Conservation (phyloP, 92 coral and sea anemone species). For the Micromussa lordhowensis region DNA sequence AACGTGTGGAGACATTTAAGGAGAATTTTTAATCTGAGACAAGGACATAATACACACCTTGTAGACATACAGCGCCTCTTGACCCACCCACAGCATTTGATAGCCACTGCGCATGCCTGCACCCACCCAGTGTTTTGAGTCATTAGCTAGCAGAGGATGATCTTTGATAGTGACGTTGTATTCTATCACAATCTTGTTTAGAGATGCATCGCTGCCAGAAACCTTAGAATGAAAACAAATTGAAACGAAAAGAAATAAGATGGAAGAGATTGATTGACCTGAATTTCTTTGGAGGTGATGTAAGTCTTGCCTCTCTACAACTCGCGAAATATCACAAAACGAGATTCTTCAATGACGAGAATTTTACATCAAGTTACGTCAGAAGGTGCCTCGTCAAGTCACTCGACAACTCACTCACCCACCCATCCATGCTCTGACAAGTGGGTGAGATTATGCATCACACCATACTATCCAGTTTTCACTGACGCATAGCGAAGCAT, state of each 20-base stretch:
- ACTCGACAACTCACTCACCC: not conserved
- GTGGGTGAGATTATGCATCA: not conserved
- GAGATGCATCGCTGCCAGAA: constrained; percentile 33
- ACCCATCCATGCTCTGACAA: not conserved
- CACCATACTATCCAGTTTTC: not conserved
- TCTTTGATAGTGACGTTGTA: constrained; percentile 83
- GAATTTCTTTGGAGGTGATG: not conserved
- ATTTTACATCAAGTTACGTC: not conserved
- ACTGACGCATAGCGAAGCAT: not conserved
- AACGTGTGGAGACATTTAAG: not conserved
- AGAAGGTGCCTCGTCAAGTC: not conserved
- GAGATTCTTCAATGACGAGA: not conserved
- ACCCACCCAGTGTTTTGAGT: constrained; percentile 93
- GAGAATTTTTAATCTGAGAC: not conserved
- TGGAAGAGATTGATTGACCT: not conserved
- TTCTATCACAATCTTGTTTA: constrained; percentile 69
- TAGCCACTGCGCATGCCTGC: constrained; percentile 95
- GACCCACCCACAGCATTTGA: constrained; percentile 97
- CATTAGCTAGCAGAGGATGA: constrained; percentile 78
- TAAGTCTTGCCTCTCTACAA: not conserved
- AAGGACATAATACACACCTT: constrained; percentile 65
- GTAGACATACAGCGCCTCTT: constrained; percentile 77
- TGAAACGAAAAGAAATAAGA: not conserved
- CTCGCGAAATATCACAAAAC: not conserved
- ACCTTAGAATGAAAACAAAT: constrained; percentile 48